These are phyloP conservation scores for Poecile atricapillus DNA, from an alignment of 2,113 vertebrate genomes.

Conservation along the genomic window DNA sequence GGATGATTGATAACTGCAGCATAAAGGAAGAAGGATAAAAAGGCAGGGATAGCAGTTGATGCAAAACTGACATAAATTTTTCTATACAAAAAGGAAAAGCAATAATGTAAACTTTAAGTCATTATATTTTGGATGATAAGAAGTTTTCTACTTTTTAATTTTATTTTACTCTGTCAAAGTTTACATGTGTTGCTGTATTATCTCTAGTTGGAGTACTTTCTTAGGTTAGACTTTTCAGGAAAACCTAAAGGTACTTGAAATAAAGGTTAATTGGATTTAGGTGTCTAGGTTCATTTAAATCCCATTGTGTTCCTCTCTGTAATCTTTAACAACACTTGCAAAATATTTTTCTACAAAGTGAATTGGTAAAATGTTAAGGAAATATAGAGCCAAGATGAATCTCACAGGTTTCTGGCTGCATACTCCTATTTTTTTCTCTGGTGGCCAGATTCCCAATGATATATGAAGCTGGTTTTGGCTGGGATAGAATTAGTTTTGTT, in stretches of 20 bases:
- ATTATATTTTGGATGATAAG: neutral
- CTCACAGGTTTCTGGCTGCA: neutral
- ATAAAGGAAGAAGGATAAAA: neutral
- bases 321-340: neutral
- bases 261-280: conserved; percentile 42
- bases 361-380: neutral
- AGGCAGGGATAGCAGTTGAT: neutral
- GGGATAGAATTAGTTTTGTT: neutral
- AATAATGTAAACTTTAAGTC: neutral
- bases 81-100: neutral
- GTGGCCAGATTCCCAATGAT: neutral
- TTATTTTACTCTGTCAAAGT: neutral
- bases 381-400: neutral
- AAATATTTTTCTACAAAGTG: neutral
- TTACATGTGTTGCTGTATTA: neutral
- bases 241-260: neutral
- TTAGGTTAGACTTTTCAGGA: neutral
- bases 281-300: neutral
- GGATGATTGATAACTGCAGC: neutral
- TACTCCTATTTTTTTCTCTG: neutral
- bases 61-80: neutral
- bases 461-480: neutral
- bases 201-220: neutral
- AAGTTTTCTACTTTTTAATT: neutral
- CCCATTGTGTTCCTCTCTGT: neutral